A percentile compares a stretch with the other conserved stretches of the same genome.
Conservation (phyloP, 2,888 invertebrate species). For the Brenthis hecate region DNA sequence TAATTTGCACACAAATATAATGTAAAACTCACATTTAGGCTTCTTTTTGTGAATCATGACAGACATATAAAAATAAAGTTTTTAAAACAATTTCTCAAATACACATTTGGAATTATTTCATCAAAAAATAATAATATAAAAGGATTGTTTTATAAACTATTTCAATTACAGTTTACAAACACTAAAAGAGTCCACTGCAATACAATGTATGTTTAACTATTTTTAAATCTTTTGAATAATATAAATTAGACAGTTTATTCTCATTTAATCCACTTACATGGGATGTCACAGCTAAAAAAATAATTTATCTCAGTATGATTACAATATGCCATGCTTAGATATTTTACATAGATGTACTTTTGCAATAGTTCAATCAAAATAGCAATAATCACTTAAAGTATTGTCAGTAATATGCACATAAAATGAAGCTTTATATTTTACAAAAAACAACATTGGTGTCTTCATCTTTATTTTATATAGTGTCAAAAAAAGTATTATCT, state of each 20-base stretch:
- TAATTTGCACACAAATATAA: conserved; percentile 33
- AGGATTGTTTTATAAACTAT: conserved; percentile 15
- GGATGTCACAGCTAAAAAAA: too few species aligned
- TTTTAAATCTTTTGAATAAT: too few species aligned
- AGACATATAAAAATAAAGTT: conserved; percentile 28
- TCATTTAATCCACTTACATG: too few species aligned
- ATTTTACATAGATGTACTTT: too few species aligned
- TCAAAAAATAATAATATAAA: background rate
- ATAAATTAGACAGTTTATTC: too few species aligned
- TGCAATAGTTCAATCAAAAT: background rate
- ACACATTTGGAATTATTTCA: background rate
- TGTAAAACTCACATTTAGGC: conserved; percentile 27
- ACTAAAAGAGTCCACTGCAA: background rate
- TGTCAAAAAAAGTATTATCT: background rate
- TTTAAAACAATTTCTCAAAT: conserved; percentile 23
- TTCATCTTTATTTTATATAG: background rate
- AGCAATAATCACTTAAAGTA: background rate
- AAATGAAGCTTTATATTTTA: conserved; percentile 2
- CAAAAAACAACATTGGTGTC: background rate
- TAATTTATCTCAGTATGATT: too few species aligned
- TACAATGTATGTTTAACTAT: too few species aligned
- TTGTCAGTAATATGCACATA: conserved; percentile 1
- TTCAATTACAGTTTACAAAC: conserved; percentile 3
- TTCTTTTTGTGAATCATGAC: conserved; percentile 27
- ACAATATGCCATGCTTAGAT: too few species aligned